These are phyloP conservation scores for Junco hyemalis DNA, from an alignment of 2,113 vertebrate genomes.

Conservation along the genomic window DNA sequence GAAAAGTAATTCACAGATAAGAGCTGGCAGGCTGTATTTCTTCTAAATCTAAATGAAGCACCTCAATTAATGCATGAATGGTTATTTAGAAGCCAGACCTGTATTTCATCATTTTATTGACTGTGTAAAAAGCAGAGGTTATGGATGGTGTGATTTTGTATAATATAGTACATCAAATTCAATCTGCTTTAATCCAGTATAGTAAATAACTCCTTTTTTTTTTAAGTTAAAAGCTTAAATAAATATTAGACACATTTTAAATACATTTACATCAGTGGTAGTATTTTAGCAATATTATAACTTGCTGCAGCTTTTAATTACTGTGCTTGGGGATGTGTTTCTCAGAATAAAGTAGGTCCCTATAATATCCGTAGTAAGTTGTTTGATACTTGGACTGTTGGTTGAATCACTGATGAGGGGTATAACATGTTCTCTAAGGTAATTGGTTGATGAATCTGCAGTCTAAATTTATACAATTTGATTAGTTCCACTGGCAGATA, in stretches of 20 bases:
- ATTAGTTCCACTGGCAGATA: slow-evolving; percentile 63
- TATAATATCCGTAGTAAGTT: background rate
- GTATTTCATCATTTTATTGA: background rate
- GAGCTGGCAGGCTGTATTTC: background rate
- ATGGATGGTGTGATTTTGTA: background rate
- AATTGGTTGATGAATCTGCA: slow-evolving; percentile 56
- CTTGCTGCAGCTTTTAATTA: background rate
- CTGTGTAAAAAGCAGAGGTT: background rate
- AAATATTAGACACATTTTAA: background rate
- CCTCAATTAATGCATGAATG: background rate
- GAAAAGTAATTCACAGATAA: background rate
- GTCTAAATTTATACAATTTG: slow-evolving; percentile 59
- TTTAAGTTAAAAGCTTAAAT: background rate
- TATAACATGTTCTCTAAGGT: slow-evolving; percentile 45
- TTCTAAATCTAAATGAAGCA: background rate
- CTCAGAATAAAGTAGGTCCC: background rate
- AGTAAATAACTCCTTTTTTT: background rate
- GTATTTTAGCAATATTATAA: background rate
- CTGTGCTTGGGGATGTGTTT: background rate
- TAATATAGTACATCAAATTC: background rate
- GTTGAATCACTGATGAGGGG: slow-evolving; percentile 10
- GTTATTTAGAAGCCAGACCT: background rate
- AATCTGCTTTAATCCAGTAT: background rate
- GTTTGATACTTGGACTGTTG: background rate
- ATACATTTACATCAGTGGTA: background rate